Base-by-base conservation (phyloP, 1,140 invertebrate species). In the Bathynomus jamesi region DNA sequence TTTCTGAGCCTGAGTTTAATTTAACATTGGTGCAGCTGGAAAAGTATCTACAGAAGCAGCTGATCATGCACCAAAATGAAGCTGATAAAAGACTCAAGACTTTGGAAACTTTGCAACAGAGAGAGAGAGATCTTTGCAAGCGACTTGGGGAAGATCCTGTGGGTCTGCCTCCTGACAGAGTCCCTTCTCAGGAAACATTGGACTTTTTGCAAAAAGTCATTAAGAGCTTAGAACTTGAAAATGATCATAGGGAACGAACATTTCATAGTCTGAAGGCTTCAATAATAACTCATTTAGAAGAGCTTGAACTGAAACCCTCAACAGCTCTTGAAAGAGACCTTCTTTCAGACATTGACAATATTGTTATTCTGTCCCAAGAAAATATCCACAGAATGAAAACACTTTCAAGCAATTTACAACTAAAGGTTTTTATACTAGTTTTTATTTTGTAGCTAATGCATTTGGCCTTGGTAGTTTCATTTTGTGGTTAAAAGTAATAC, bases 271-370 rank as follows among this genome's bases (percentile, higher is more conserved):
- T 66, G 17, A 70, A 70, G 25, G 5, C 21, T 30, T 62, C 32
- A 21, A 28, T 74, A 24, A 30, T 13, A 2, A 40, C 11, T 24
- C 46, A 70, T 60, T n/a, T 67, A 25, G 60, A 67, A 24, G 64
- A 65, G 8, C 27, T 74, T 46, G 67, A 74, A 13, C 64, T 65
- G 7, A 63, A 65, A 7, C 40, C 67, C 13, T 61, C 7, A 8
- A 28, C 46, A 7, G 11, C 72, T 10, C 70, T 74, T 67, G 72
- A 74, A 31, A 17, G 17, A 28, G 61, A 25, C 13, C 32, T 74
- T 4, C 17, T 74, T 3, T 60, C 68, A 21, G 68, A 61, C 3
- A 4, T 74, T 10, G 72, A 74, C 17, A 65, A 61, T 21, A 29
- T 74, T 13, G 65, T 74, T 21, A 62, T 28, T 10, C 53, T 70